phyloP scores from a whole-genome alignment of 2,113 vertebrate genomes.

The Paradoxurus hermaphroditus region DNA sequence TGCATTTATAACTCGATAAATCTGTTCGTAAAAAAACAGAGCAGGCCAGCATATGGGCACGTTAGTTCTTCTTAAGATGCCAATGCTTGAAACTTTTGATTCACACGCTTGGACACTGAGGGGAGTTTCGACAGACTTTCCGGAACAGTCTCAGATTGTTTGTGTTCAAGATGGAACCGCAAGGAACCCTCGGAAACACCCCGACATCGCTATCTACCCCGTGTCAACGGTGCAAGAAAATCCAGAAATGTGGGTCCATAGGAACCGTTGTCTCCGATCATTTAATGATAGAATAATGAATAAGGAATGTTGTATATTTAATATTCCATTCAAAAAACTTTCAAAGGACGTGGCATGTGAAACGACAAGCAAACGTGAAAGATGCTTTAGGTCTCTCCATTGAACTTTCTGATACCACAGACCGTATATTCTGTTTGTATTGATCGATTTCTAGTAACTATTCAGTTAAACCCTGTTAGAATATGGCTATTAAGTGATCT shows the following conservation, averaged over 20 bases:
- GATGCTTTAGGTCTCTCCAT: not conserved
- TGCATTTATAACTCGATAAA: not conserved
- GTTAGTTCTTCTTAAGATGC: not conserved
- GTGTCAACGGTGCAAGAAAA: not conserved
- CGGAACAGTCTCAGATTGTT: not conserved
- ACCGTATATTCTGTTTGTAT: not conserved
- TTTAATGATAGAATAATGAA: not conserved
- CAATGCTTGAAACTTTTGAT: not conserved
- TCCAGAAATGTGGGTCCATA: too few species aligned
- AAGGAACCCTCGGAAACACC: not conserved
- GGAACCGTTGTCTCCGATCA: not conserved
- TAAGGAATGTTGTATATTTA: not conserved
- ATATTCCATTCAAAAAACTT: not conserved
- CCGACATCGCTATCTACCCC: accelerated
- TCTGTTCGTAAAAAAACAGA: not conserved
- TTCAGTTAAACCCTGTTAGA: not conserved
- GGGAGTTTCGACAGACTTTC: not conserved
- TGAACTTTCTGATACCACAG: not conserved
- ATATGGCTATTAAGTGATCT: too few species aligned
- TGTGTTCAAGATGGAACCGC: not conserved
- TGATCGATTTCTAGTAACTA: not conserved
- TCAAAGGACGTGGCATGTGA: accelerated
- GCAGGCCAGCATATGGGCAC: not conserved
- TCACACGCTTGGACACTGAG: not conserved
- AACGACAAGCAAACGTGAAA: too few species aligned